These are phyloP conservation scores for Leuctra nigra DNA, from an alignment of 2,888 invertebrate genomes.

Conservation along the genomic window DNA sequence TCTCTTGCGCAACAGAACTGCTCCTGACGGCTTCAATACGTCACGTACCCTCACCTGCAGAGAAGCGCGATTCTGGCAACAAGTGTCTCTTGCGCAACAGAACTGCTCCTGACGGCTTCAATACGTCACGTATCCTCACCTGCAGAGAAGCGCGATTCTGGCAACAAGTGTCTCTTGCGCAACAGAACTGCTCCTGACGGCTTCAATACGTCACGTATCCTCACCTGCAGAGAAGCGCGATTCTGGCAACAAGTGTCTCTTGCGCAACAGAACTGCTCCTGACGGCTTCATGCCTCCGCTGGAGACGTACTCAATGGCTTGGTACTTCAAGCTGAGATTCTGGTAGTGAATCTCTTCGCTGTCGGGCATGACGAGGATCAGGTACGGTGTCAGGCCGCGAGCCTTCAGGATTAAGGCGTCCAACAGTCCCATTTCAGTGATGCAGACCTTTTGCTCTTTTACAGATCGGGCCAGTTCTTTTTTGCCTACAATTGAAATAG, in stretches of 20 bases:
- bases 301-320: conserved; percentile 30
- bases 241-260: no score
- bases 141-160: not conserved
- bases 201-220: no score
- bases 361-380: conserved; percentile 39
- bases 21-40: not conserved
- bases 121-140: no score
- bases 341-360: conserved; percentile 36
- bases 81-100: not conserved
- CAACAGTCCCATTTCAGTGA: conserved; percentile 39
- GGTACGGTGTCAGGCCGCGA: conserved; percentile 37
- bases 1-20: not conserved
- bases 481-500: conserved; percentile 26
- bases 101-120: not conserved
- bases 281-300: conserved; percentile 32
- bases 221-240: no score
- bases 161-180: not conserved
- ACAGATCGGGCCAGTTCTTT: conserved; percentile 36
- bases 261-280: conserved; percentile 18
- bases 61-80: not conserved
- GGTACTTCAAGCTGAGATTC: conserved; percentile 36
- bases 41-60: no score
- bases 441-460: conserved; percentile 36
- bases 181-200: not conserved
- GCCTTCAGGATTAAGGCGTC: conserved; percentile 38